Evolutionary conservation across 2,113 vertebrate genomes (phyloP).

Genomic region (Psettodes erumei): DNA sequence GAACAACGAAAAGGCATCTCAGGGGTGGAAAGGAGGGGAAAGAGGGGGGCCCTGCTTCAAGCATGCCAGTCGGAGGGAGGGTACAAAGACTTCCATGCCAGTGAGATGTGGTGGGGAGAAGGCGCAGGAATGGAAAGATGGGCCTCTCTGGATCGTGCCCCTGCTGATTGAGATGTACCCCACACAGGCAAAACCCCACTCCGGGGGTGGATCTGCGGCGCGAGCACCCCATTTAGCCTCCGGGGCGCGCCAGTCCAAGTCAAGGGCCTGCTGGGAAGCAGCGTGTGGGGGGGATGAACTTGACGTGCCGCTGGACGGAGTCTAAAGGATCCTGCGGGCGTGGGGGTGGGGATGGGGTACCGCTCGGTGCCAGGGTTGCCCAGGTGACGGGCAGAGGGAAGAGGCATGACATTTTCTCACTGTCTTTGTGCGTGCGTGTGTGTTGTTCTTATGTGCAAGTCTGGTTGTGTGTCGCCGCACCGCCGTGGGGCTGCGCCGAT

Average conservation of each 20-base stretch:
- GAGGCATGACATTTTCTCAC: constrained; percentile 73
- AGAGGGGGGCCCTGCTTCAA: constrained; percentile 32
- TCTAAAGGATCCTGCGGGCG: constrained; percentile 73
- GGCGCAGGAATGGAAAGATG: constrained; percentile 56
- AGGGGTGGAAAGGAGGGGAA: constrained; percentile 10
- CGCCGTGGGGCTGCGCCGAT: constrained; percentile 66
- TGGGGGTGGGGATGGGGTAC: constrained; percentile 62
- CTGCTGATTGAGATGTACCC: constrained; percentile 95
- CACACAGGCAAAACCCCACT: constrained; percentile 76
- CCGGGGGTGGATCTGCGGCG: constrained; percentile 51
- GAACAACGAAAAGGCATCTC: constrained; percentile 69
- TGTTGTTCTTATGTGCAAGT: constrained; percentile 56
- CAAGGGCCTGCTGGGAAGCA: constrained; percentile 83
- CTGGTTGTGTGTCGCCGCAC: constrained; percentile 63
- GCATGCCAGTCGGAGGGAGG: constrained; percentile 59
- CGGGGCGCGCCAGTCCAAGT: constrained; percentile 78
- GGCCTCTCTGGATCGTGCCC: constrained; percentile 76
- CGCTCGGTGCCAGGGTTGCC: constrained; percentile 85
- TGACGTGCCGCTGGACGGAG: constrained; percentile 86
- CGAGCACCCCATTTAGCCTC: constrained; percentile 74
- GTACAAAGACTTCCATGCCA: constrained; percentile 61
- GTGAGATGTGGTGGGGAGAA: constrained; percentile 56
- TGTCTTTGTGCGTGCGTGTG: constrained; percentile 43
- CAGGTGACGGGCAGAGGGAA: constrained; percentile 81
- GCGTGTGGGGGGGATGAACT: constrained; percentile 80